phyloP scores from a whole-genome alignment of 2,113 vertebrate genomes.

The Hystrix brachyura region DNA sequence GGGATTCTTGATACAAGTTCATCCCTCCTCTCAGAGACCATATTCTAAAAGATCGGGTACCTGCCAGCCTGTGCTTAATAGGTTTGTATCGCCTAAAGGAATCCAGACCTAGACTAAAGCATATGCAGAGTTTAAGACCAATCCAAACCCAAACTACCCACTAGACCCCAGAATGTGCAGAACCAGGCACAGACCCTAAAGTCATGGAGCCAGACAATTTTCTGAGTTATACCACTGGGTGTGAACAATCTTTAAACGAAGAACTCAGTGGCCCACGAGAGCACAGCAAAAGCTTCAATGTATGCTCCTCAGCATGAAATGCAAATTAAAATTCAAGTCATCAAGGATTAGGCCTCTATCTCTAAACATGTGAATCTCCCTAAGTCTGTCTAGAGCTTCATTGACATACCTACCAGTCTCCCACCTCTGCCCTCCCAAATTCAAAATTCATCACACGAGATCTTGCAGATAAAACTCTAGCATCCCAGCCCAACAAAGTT shows the following conservation, averaged over 20 bases:
- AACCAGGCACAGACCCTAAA: not conserved
- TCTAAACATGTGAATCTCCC: not conserved
- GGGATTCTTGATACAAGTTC: not conserved
- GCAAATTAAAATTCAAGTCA: not conserved
- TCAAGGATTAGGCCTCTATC: not conserved
- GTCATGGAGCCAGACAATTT: not conserved
- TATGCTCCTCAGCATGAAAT: not conserved
- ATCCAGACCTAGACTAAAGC: not conserved
- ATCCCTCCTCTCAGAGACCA: not conserved
- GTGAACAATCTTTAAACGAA: conserved; percentile 21
- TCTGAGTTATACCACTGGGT: conserved; percentile 17
- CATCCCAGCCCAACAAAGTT: not conserved
- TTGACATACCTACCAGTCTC: not conserved
- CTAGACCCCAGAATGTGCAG: not conserved
- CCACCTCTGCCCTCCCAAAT: not conserved
- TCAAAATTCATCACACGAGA: not conserved
- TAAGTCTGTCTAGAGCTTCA: not conserved
- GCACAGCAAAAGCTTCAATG: not conserved
- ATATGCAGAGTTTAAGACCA: not conserved
- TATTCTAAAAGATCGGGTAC: not conserved
- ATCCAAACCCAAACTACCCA: not conserved
- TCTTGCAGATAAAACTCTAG: conserved; percentile 35
- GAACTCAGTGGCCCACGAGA: not conserved
- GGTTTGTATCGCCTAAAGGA: not conserved
- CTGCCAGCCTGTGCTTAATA: not conserved